Percentiles rank a stretch among this genome's conserved stretches.
These are phyloP conservation scores for Cephus sareptanus DNA, from an alignment of 2,888 invertebrate genomes.

Conservation along the genomic window DNA sequence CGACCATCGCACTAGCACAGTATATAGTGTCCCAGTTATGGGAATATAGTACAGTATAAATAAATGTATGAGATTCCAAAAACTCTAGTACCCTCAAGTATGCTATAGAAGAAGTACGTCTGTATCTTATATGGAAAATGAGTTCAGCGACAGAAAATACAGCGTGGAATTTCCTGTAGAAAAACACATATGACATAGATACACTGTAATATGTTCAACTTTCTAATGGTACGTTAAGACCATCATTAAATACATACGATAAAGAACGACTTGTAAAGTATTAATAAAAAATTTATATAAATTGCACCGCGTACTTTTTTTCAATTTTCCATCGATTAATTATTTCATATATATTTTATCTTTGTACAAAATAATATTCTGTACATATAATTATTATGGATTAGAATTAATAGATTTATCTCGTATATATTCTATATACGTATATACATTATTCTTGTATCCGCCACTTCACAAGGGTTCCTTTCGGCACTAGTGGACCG, in stretches of 20 bases:
- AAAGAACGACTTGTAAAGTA: not conserved
- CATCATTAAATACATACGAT: not conserved
- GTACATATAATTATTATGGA: not conserved
- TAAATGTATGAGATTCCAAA: not conserved
- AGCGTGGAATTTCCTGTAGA: not conserved
- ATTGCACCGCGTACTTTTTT: not conserved
- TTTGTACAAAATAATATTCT: not conserved
- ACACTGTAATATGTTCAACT: not conserved
- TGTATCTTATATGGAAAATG: not conserved
- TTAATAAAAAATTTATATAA: not conserved
- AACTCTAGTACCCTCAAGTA: not conserved
- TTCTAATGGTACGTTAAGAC: not conserved
- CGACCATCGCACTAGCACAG: not conserved
- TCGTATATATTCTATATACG: too few species aligned
- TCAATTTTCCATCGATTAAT: not conserved
- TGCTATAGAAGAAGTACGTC: not conserved
- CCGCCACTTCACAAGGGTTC: constrained; percentile 34
- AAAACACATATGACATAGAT: not conserved
- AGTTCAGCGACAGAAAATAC: not conserved
- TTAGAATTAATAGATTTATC: not conserved
- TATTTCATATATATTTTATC: not conserved
- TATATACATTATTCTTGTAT: too few species aligned
- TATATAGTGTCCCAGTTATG: not conserved
- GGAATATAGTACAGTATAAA: not conserved
- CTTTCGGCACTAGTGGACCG: constrained; percentile 39